Percentiles rank a stretch among this genome's conserved stretches.
These are phyloP conservation scores for Bombus balteatus DNA, from an alignment of 1,140 invertebrate species.

Conservation along the genomic window DNA sequence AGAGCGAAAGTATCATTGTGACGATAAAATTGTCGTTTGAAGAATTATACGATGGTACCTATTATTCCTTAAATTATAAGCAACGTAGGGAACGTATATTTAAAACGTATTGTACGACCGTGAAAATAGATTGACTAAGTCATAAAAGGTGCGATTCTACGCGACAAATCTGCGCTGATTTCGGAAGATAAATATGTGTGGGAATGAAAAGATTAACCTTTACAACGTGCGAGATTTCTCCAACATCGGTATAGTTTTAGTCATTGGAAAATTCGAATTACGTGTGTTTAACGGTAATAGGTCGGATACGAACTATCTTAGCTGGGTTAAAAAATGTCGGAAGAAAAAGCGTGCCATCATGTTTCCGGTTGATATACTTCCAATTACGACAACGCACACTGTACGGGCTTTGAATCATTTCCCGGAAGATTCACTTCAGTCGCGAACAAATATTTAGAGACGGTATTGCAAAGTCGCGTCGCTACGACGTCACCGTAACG, in stretches of 20 bases:
- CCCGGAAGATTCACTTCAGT: conserved; percentile 56
- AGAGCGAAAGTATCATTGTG: conserved; percentile 21
- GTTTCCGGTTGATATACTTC: conserved; percentile 52
- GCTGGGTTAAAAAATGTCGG: neutral
- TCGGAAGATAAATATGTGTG: neutral
- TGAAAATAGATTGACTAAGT: neutral
- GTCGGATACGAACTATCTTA: neutral
- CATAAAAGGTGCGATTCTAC: neutral
- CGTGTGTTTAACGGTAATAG: conserved; percentile 21
- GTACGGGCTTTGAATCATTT: conserved; percentile 34
- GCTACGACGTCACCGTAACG: conserved; percentile 65
- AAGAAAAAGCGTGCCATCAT: conserved; percentile 49
- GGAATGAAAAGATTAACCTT: neutral
- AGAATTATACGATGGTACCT: conserved; percentile 5
- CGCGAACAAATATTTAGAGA: conserved; percentile 67
- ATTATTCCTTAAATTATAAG: conserved; percentile 7
- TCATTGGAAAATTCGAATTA: conserved; percentile 32
- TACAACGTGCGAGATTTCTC: neutral
- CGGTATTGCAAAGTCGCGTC: conserved; percentile 47
- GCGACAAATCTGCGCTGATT: neutral
- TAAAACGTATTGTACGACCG: neutral
- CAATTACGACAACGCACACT: conserved; percentile 45
- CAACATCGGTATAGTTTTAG: neutral
- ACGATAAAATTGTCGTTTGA: conserved; percentile 40
- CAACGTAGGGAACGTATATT: neutral